A percentile compares a stretch with the other conserved stretches of the same genome.
Evolutionary conservation across 2,888 invertebrate genomes (phyloP).

Genomic region (Caenorhabditis zanzibari): DNA sequence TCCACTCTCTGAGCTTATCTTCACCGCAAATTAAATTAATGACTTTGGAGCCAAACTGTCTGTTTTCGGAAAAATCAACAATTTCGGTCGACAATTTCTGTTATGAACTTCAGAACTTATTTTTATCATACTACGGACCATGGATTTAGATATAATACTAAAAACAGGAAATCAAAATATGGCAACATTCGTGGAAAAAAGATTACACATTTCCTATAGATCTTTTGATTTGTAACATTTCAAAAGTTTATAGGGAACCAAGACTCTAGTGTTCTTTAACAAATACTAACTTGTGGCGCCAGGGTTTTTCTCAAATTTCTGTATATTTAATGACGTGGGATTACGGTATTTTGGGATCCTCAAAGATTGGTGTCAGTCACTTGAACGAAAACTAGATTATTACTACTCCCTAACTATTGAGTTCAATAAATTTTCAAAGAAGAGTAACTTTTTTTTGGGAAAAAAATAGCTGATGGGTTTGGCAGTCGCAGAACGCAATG

Average conservation of each 20-base stretch:
- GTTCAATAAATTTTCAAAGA: slow-evolving; percentile 26
- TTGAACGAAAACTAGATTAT: not conserved
- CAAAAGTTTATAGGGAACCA: not conserved
- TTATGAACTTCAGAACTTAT: too few species aligned
- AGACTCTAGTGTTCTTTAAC: not conserved
- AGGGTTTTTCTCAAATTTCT: not conserved
- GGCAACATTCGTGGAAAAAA: not conserved
- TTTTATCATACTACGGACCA: too few species aligned
- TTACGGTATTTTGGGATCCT: slow-evolving; percentile 6
- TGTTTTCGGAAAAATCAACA: not conserved
- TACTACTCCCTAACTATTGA: not conserved
- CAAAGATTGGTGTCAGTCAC: too few species aligned
- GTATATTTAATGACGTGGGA: slow-evolving; percentile 19
- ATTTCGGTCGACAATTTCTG: too few species aligned
- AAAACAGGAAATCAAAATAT: not conserved
- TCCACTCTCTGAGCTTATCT: not conserved
- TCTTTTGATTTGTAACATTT: too few species aligned
- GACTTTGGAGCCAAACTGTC: slow-evolving; percentile 15
- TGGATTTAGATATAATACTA: too few species aligned
- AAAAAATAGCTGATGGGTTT: slow-evolving; percentile 64
- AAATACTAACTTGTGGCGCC: not conserved
- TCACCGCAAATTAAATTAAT: not conserved
- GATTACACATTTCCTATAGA: too few species aligned
- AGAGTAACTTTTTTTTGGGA: slow-evolving; percentile 46
- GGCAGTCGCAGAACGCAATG: slow-evolving; percentile 57